Base-by-base conservation (phyloP, 2,888 invertebrate genomes). In the Tiphia femorata region DNA sequence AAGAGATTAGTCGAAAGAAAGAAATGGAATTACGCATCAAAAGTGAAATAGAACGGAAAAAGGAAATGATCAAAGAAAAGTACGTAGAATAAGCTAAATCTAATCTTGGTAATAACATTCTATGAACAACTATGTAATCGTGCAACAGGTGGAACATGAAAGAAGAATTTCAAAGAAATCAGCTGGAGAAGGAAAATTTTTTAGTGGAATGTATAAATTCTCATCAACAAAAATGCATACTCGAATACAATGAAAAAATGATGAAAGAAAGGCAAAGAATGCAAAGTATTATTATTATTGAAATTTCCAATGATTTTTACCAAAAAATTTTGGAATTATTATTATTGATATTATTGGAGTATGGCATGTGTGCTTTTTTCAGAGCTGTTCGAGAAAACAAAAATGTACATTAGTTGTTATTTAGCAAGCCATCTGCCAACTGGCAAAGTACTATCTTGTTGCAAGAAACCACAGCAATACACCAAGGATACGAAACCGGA, bases 181-280 rank as follows among this genome's bases (percentile, higher is more conserved):
- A 72, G 48, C 72, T 79, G 3, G 62, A 66, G 8, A 72, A 62
- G 21, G 73, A 76, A 42, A 37, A 73, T 42, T 49, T 62, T 21
- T 53, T 75, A 3, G 17, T 72, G 5, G 12, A 62, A 20, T 67
- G 62, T 30, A 58, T 68, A n/a, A 49, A 70, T 17, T 50, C 62
- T 16, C 61, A 67, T 33, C 68, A 76, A 1, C 44, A 62, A 37
- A 54, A 62, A 21, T 74, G 72, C 51, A 72, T 81, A 37, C 16
- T 71, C 40, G 37, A 61, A n/a, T 80, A 80, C 33, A 74, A 71
- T 33, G 53, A 62, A n/a, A 76, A 73, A 62, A 59, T 80, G 3
- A 42, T 70, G 3, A 67, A 47, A 20, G 70, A 72, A 48, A 55
- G 69, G n/a, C 21, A 53, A 10, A 67, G 60, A 49, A 65, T 77